These are phyloP conservation scores for Drosophila pseudotalamancana DNA, from an alignment of 2,888 invertebrate species.

Conservation along the genomic window DNA sequence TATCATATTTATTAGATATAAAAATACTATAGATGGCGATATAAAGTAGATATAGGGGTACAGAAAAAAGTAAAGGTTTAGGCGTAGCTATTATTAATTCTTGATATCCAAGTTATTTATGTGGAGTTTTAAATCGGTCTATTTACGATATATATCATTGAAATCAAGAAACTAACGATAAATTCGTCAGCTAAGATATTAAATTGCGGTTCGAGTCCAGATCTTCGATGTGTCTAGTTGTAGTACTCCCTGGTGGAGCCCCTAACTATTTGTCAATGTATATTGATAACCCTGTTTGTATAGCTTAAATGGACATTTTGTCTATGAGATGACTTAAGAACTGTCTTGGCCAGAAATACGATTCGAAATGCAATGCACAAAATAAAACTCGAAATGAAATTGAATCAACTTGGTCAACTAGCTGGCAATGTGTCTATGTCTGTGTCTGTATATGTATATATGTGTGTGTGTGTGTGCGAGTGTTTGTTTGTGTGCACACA, in stretches of 20 bases:
- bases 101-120: too few relatives aligned
- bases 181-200: background rate
- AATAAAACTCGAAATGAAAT: constrained; percentile 49
- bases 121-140: too few relatives aligned
- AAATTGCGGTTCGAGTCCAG: background rate
- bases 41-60: too few relatives aligned
- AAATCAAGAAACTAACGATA: too few relatives aligned
- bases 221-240: background rate
- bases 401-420: constrained; percentile 45
- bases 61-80: too few relatives aligned
- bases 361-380: background rate
- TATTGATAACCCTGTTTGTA: background rate
- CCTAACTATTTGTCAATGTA: too few relatives aligned
- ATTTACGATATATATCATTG: too few relatives aligned
- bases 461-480: background rate
- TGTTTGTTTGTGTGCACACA: constrained; percentile 28
- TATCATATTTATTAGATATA: too few relatives aligned
- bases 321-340: constrained; percentile 32
- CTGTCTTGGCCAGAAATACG: constrained; percentile 6
- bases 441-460: background rate
- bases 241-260: too few relatives aligned
- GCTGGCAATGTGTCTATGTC: background rate
- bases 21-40: too few relatives aligned
- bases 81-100: too few relatives aligned
- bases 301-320: constrained; percentile 27